A percentile compares a stretch with the other conserved stretches of the same genome.
Evolutionary conservation across 2,797 vertebrate genomes (phyloP).

Genomic region (Pseudochromis fuscus): DNA sequence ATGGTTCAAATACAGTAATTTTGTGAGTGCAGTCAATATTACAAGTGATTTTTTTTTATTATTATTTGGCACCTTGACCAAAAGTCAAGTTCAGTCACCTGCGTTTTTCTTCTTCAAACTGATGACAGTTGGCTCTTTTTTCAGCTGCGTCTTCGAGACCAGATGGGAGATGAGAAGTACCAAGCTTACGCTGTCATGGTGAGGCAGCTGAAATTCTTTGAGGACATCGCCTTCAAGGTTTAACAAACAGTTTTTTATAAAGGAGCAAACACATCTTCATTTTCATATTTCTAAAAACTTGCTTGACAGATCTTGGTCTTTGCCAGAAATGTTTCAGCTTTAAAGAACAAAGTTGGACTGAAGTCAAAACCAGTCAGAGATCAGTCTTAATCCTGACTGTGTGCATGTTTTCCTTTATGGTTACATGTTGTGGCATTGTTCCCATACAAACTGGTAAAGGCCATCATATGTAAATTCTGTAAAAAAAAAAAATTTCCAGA

Average conservation of each 20-base stretch:
- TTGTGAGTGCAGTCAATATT: background rate
- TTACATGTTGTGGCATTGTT: background rate
- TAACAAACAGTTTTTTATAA: constrained; percentile 39
- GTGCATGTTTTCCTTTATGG: constrained; percentile 3
- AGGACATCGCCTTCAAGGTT: constrained; percentile 87
- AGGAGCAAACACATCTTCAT: background rate
- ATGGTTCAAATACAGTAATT: too few species aligned
- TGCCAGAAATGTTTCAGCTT: constrained; percentile 10
- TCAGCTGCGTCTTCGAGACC: constrained; percentile 87
- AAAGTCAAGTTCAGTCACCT: too few species aligned
- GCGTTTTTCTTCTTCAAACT: constrained; percentile 5
- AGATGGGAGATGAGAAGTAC: constrained; percentile 94
- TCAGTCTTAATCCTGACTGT: background rate
- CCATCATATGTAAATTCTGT: constrained; percentile 49
- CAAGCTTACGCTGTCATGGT: constrained; percentile 90
- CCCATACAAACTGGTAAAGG: background rate
- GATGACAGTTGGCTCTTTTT: constrained; percentile 27
- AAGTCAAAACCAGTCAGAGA: background rate
- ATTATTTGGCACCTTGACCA: background rate
- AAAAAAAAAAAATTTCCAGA: too few species aligned
- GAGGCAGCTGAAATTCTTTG: constrained; percentile 95
- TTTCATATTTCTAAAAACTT: background rate
- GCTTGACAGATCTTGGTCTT: constrained; percentile 1
- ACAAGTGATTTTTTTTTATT: background rate
- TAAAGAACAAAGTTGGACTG: constrained; percentile 2